phyloP scores from a whole-genome alignment of 2,888 invertebrate genomes.

The Drosophila hamatofila region DNA sequence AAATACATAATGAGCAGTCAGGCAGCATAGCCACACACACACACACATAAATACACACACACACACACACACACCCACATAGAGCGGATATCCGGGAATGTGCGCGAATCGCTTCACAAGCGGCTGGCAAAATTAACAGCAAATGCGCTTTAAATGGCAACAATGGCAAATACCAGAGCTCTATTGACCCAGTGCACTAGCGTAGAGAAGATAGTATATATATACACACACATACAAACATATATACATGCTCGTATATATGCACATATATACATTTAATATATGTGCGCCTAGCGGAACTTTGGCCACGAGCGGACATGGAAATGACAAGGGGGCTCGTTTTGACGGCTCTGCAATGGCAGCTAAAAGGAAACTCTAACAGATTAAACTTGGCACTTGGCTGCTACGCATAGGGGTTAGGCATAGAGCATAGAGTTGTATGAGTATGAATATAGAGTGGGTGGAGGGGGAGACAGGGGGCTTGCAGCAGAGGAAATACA shows the following conservation, averaged over 20 bases:
- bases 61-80: slow-evolving; percentile 14
- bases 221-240: background rate
- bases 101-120: slow-evolving; percentile 74
- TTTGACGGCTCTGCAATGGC: slow-evolving; percentile 53
- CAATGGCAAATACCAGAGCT: slow-evolving; percentile 71
- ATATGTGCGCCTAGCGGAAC: slow-evolving; percentile 39
- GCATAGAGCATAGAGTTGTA: background rate
- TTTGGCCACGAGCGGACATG: slow-evolving; percentile 57
- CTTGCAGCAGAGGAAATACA: slow-evolving; percentile 35
- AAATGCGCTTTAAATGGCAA: slow-evolving; percentile 79
- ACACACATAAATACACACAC: slow-evolving; percentile 12
- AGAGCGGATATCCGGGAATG: slow-evolving; percentile 71
- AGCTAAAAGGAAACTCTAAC: slow-evolving; percentile 74
- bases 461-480: too few relatives aligned
- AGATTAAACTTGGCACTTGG: slow-evolving; percentile 79
- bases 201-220: slow-evolving; percentile 38
- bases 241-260: background rate
- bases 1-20: slow-evolving; percentile 79
- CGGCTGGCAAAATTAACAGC: slow-evolving; percentile 77
- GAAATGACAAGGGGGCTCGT: slow-evolving; percentile 45
- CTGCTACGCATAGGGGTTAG: slow-evolving; percentile 38
- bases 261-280: background rate
- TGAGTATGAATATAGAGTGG: background rate
- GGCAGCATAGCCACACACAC: slow-evolving; percentile 45
- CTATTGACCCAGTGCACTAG: slow-evolving; percentile 75